Base-by-base conservation (phyloP, 2,888 invertebrate genomes). In the Hedya salicella region DNA sequence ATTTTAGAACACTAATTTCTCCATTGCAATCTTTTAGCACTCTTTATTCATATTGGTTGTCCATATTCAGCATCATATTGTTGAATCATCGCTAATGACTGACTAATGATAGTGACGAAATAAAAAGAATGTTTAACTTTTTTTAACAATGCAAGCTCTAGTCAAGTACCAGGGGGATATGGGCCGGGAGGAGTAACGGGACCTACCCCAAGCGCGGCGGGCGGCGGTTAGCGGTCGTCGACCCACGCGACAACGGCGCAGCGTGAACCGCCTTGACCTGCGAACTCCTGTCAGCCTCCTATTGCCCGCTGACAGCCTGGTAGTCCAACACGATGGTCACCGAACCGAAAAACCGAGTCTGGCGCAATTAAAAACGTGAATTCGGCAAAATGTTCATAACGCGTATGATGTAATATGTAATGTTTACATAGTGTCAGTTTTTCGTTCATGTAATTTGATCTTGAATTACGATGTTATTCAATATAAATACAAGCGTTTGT, bases 241-340 rank as follows among this genome's bases (percentile, higher is more conserved):
- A 88, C 86, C 85, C 79, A 79, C 76, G 79, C 78, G 78, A 75
- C 78, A 75, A 74, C 75, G 74, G 65, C 71, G 72, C 77, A 79
- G 70, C 75, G 77, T 80, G 80, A 79, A 83, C 83, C 81, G 82
- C 85, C 86, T 87, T 86, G 89, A 88, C 89, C 86, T 82, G 81
- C 82, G 83, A 85, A 82, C 85, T 82, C 77, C 78, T 77, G 77
- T 72, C 73, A 78, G 78, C 81, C 83, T 84, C 85, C 85, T 80
- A 78, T 78, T 75, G 74, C 76, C 76, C 76, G 78, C 79, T 86
- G 79, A 71, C 70, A 73, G 76, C 85, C 88, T 86, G 79, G 82
- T 87, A 81, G 76, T 77, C 71, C 69, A 72, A 68, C 68, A 71
- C 75, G 75, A 75, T 75, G 74, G 69, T 70, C 71, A 16, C 53